Evolutionary conservation across 2,113 vertebrate genomes (phyloP).

Genomic region (Oreochromis aureus): DNA sequence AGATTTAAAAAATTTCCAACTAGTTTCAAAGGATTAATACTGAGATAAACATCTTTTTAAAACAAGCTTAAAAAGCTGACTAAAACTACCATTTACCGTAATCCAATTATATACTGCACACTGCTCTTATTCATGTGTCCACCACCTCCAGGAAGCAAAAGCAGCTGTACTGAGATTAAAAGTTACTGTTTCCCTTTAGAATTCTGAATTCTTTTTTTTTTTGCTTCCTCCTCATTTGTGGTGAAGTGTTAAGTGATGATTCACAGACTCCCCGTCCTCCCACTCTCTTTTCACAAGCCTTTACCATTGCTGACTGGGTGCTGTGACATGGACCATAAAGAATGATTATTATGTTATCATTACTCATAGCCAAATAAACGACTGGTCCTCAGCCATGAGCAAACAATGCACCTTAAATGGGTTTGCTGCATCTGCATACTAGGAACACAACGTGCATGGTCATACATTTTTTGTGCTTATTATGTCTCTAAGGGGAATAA

Average conservation of each 20-base stretch:
- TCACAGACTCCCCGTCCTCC: slow-evolving; percentile 40
- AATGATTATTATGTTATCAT: slow-evolving; percentile 26
- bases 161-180: not conserved
- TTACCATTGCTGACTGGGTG: slow-evolving; percentile 24
- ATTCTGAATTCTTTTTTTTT: not conserved
- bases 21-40: not conserved
- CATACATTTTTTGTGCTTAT: not conserved
- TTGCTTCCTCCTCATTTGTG: slow-evolving; percentile 1
- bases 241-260: slow-evolving; percentile 41
- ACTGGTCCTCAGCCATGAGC: slow-evolving; percentile 7
- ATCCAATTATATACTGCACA: not conserved
- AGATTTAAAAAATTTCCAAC: not conserved
- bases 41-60: not conserved
- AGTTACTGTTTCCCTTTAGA: slow-evolving; percentile 1
- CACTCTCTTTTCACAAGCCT: slow-evolving; percentile 30
- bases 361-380: slow-evolving; percentile 36
- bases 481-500: not conserved
- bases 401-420: not conserved
- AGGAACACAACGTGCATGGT: not conserved
- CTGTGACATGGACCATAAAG: slow-evolving; percentile 34
- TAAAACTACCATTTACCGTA: not conserved
- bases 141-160: not conserved
- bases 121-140: not conserved
- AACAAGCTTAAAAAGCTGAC: not conserved
- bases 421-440: slow-evolving; percentile 6